phyloP scores from a whole-genome alignment of 2,888 invertebrate genomes.

The Amaurobius ferox region DNA sequence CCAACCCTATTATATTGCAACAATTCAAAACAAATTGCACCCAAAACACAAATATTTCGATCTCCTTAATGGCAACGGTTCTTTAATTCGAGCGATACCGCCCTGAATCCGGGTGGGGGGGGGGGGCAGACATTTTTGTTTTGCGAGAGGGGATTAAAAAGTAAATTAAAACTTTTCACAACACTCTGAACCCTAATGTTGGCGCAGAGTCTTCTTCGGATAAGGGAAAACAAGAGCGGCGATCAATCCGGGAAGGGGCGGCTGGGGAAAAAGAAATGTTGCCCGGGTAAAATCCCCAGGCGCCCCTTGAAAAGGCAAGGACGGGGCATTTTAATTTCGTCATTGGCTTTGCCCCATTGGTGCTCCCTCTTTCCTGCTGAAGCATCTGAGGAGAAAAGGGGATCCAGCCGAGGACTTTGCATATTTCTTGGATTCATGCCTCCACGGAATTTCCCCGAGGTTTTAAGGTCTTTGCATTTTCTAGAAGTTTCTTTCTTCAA shows the following conservation, averaged over 20 bases:
- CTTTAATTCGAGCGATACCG: constrained; percentile 35
- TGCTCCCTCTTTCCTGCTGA: constrained; percentile 26
- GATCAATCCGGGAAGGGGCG: constrained; percentile 60
- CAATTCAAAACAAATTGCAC: constrained; percentile 54
- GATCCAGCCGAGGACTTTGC: constrained; percentile 40
- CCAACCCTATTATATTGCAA: neutral
- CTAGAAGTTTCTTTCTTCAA: constrained; percentile 64
- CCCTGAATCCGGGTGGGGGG: constrained; percentile 34
- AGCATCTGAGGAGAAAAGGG: neutral
- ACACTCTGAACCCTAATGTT: neutral
- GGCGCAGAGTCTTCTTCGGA: constrained; percentile 4
- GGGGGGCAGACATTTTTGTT: constrained; percentile 40
- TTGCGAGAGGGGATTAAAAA: constrained; percentile 60
- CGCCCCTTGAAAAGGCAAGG: constrained; percentile 25
- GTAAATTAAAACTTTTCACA: constrained; percentile 62
- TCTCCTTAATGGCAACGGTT: constrained; percentile 61
- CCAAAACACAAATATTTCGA: constrained; percentile 71
- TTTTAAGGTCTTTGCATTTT: constrained; percentile 17
- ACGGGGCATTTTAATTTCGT: constrained; percentile 63
- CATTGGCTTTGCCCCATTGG: constrained; percentile 49
- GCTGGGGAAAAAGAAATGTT: constrained; percentile 64
- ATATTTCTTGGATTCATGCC: constrained; percentile 61
- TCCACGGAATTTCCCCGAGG: constrained; percentile 28
- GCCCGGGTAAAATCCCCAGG: constrained; percentile 39
- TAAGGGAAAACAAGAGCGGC: constrained; percentile 39